phyloP scores from a whole-genome alignment of 2,113 vertebrate genomes.

The Scophthalmus maximus region DNA sequence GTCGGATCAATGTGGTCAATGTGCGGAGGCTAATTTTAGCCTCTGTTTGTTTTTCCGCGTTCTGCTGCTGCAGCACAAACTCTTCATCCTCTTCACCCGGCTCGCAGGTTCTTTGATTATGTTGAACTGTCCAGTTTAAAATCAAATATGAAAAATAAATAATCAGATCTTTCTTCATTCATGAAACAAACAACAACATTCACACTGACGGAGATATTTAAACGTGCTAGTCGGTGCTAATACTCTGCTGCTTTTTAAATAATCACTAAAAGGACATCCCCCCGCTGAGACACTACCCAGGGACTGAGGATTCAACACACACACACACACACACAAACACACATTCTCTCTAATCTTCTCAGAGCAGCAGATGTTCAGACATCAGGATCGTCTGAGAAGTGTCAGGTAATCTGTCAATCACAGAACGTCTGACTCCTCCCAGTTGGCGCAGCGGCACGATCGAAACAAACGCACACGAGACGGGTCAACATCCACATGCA shows the following conservation, averaged over 20 bases:
- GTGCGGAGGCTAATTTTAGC: constrained; percentile 70
- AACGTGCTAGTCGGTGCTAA: constrained; percentile 5
- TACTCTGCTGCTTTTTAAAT: constrained; percentile 18
- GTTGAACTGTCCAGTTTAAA: no score
- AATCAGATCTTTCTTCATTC: no score
- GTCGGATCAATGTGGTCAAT: constrained; percentile 74
- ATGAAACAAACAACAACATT: no score
- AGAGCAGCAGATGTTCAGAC: constrained; percentile 42
- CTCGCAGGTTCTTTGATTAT: no score
- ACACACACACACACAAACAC: background rate
- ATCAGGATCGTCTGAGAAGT: constrained; percentile 1
- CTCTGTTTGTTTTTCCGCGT: constrained; percentile 47
- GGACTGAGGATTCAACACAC: constrained; percentile 14
- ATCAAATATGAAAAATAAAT: no score
- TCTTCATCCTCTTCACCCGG: constrained; percentile 36
- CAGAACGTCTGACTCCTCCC: constrained; percentile 5
- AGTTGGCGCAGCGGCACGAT: background rate
- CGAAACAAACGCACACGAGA: background rate
- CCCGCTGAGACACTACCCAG: constrained; percentile 7
- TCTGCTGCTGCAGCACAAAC: constrained; percentile 48
- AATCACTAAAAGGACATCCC: constrained; percentile 11
- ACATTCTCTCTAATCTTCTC: constrained; percentile 28
- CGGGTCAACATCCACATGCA: background rate
- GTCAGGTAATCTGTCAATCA: constrained; percentile 46
- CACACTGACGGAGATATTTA: no score